Evolutionary conservation across 1,140 invertebrate species (phyloP).

Genomic region (Mesaphorura yosii): DNA sequence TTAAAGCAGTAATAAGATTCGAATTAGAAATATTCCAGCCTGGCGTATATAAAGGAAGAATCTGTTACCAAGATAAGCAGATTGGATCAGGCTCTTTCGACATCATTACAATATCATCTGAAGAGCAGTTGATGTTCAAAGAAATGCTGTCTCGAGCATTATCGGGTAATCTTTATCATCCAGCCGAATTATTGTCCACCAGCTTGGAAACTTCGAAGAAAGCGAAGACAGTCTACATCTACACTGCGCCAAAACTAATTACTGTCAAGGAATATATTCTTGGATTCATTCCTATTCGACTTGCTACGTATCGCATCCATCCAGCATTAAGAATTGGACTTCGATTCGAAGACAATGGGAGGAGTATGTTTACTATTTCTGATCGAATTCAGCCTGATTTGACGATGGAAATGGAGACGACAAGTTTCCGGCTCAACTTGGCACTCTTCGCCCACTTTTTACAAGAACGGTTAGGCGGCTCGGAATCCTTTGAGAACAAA

Average conservation of each 20-base stretch:
- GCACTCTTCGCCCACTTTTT: conserved; percentile 25
- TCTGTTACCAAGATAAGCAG: conserved; percentile 9
- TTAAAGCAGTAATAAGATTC: not conserved
- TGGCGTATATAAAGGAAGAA: conserved; percentile 22
- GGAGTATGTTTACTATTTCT: conserved; percentile 8
- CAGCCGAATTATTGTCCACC: conserved; percentile 13
- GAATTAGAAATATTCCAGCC: conserved; percentile 7
- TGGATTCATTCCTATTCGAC: conserved; percentile 78
- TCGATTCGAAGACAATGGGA: not conserved
- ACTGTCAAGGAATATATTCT: conserved; percentile 84
- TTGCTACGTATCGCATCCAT: conserved; percentile 79
- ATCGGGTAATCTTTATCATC: conserved; percentile 18
- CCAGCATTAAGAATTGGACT: conserved; percentile 68
- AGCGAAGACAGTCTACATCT: conserved; percentile 74
- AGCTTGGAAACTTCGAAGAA: conserved; percentile 37
- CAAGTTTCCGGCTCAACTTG: conserved; percentile 15
- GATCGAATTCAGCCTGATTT: conserved; percentile 24
- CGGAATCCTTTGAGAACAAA: conserved; percentile 89
- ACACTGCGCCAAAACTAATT: conserved; percentile 72
- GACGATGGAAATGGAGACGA: conserved; percentile 17
- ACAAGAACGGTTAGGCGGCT: conserved; percentile 47
- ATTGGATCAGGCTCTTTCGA: conserved; percentile 28
- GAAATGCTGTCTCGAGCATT: conserved; percentile 11
- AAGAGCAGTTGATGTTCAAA: conserved; percentile 19
- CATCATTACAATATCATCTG: conserved; percentile 16